These are phyloP conservation scores for Sorex araneus DNA, from an alignment of 2,113 vertebrate genomes.

Conservation along the genomic window DNA sequence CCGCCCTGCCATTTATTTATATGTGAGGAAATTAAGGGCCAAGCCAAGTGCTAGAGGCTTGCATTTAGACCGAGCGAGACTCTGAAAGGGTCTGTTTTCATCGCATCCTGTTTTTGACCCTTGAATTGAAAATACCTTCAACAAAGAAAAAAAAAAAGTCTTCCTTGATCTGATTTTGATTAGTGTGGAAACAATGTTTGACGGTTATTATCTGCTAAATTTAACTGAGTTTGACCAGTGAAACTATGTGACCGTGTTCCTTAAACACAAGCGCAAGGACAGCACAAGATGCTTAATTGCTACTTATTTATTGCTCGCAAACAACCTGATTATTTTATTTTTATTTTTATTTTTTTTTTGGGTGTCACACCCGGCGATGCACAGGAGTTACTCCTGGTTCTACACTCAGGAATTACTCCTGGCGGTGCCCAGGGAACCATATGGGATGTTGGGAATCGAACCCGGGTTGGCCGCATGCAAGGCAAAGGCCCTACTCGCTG, in stretches of 20 bases:
- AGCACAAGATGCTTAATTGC: neutral
- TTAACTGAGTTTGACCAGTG: conserved; percentile 51
- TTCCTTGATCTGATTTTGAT: conserved; percentile 59
- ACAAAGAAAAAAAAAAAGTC: neutral
- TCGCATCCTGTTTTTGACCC: conserved; percentile 51
- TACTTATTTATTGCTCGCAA: neutral
- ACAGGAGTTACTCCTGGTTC: no score
- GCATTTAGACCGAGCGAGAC: neutral
- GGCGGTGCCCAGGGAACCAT: no score
- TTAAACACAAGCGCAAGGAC: conserved; percentile 30
- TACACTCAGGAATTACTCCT: no score
- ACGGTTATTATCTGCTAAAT: conserved; percentile 46
- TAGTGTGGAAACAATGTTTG: conserved; percentile 34
- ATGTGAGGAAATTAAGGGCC: conserved; percentile 10
- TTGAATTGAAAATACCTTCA: conserved; percentile 30
- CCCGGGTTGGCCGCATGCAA: no score
- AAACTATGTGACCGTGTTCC: conserved; percentile 26
- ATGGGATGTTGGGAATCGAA: no score
- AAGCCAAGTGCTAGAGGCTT: neutral
- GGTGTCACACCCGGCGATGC: no score
- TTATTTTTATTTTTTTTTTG: no score
- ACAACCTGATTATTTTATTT: no score
- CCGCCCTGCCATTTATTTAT: no score
- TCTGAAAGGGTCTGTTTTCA: conserved; percentile 4
- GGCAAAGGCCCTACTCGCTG: no score